Evolutionary conservation across 2,113 vertebrate genomes (phyloP).

Genomic region (Notothenia rossii): DNA sequence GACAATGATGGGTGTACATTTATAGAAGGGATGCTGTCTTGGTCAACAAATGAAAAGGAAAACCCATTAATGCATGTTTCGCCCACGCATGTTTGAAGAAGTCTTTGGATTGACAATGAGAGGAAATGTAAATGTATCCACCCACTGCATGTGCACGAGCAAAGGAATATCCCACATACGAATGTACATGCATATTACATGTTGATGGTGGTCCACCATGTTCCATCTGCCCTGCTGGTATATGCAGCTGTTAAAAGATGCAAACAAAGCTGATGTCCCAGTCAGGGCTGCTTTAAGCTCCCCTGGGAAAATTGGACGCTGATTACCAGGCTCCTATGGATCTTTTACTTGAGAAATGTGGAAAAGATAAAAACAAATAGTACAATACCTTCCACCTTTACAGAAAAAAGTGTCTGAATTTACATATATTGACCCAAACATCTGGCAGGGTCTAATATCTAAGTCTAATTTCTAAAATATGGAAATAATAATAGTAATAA

Average conservation of each 20-base stretch:
- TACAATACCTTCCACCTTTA: neutral
- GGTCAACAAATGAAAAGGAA: neutral
- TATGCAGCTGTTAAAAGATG: neutral
- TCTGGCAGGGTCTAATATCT: neutral
- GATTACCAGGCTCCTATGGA: neutral
- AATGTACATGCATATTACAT: constrained; percentile 5
- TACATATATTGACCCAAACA: neutral
- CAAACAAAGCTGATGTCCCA: neutral
- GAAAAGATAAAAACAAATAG: neutral
- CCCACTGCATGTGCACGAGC: neutral
- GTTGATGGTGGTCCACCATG: neutral
- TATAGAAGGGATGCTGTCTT: neutral
- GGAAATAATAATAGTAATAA: neutral
- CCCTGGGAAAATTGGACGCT: neutral
- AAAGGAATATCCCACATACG: neutral
- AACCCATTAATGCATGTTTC: neutral
- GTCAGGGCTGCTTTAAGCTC: neutral
- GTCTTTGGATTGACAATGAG: neutral
- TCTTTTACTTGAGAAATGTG: neutral
- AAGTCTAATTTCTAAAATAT: neutral
- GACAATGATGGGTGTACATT: neutral
- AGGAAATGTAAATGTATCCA: neutral
- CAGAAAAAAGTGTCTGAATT: too few relatives aligned
- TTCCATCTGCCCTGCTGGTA: neutral
- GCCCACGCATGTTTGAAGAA: constrained; percentile 25